Conservation (phyloP, 2,797 vertebrate species). For the Mus minutoides region DNA sequence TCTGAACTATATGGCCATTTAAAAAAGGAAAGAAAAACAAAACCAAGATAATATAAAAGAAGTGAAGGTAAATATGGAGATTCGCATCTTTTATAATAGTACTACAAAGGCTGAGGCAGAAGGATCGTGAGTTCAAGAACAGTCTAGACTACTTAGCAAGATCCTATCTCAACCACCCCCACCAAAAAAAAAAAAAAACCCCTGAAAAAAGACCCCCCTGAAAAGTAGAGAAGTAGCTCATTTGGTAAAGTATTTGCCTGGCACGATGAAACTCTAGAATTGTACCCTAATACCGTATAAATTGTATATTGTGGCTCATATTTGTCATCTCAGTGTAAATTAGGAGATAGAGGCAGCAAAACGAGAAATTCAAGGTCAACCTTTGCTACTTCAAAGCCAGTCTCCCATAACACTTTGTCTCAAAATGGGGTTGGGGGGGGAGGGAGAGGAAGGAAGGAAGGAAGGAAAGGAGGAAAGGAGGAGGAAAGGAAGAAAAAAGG, state of each 20-base stretch:
- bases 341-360: not conserved
- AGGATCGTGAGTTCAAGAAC: not conserved
- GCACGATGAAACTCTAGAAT: not conserved
- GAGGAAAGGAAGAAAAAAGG: not conserved
- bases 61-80: not conserved
- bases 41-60: not conserved
- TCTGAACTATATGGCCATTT: not conserved
- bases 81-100: not conserved
- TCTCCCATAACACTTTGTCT: not conserved
- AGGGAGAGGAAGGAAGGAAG: accelerated
- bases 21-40: not conserved
- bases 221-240: not conserved
- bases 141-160: not conserved
- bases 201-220: not conserved
- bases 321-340: not conserved
- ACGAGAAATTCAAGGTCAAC: not conserved
- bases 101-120: not conserved
- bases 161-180: not conserved
- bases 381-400: not conserved
- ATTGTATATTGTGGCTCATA: not conserved
- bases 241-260: not conserved
- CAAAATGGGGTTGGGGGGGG: not conserved
- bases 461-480: not conserved
- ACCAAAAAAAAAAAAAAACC: not conserved
- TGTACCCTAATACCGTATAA: not conserved